Evolutionary conservation across 1,140 invertebrate species (phyloP), one percentile per base, ranked within the genome.

Genomic region (Theocolax elegans): DNA sequence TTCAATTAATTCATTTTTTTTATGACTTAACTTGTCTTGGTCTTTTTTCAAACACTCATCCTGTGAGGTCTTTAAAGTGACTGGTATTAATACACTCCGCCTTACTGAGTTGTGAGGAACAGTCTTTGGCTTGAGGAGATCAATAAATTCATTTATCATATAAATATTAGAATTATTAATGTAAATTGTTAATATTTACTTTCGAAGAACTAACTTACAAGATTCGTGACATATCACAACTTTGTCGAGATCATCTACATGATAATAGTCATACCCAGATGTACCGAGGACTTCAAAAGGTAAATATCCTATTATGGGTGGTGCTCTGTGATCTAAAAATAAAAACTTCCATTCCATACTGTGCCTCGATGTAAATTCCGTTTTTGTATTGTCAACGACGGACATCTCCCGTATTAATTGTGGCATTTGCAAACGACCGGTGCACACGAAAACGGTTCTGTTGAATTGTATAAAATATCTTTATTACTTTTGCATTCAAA

Each of bases 261-360:
- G 96, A 80, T 97, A 97, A 81, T 97, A 97, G 82, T 97, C 96
- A 81, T 97, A 97, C 0, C 95, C 95, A 0, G 96, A 98, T 7
- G 96, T 98, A 49, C 96, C 96, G 1, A 98, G 85, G 17, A 98
- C 93, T 86, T 98, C 96, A 83, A 98, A 97, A 0, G 95, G 95
- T 70, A 97, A 87, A 74, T 97, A 98, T 1, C 96, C 96, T 74
- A 98, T 97, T 48, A 97, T 97, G 0, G 94, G 93, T 12, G 96
- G 93, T 0, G 95, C 96, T 79, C 95, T 90, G 77, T 97, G 94
- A 83, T 98, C 96, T 8, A 98, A 83, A 83, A 96, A 97, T 8
- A 98, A 84, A 80, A 97, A 98, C 83, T 98, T 98, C 96, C 96
- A 98, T 81, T 98, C 96, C 49, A 98, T 88, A 83, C 95, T 97